These are phyloP conservation scores for Trichonephila inaurata DNA, from an alignment of 1,140 invertebrate species.

Conservation along the genomic window DNA sequence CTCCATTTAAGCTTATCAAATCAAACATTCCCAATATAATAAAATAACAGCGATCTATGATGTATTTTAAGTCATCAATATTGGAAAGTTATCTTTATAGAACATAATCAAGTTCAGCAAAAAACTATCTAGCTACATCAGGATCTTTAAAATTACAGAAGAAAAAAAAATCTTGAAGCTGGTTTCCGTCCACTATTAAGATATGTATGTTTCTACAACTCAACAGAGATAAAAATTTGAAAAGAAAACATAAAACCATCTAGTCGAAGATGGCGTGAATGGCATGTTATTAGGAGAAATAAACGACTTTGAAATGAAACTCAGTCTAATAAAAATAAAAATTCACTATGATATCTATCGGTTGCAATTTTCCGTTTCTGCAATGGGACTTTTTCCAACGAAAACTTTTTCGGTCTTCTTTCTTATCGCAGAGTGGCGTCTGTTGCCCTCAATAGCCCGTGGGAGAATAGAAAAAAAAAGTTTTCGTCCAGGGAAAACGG, in stretches of 20 bases:
- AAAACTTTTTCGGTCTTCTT: constrained; percentile 31
- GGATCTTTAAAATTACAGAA: no score
- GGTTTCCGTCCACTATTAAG: background rate
- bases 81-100: no score
- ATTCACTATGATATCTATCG: constrained; percentile 25
- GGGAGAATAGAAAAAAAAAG: constrained; percentile 32
- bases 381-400: constrained; percentile 16
- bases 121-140: no score
- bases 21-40: no score
- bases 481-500: background rate
- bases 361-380: constrained; percentile 22
- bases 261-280: constrained; percentile 14
- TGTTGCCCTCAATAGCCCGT: constrained; percentile 55
- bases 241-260: background rate
- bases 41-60: no score
- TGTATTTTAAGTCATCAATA: no score
- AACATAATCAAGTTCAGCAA: no score
- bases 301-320: constrained; percentile 35
- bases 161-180: no score
- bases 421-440: constrained; percentile 46
- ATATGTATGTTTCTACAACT: background rate
- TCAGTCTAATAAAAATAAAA: constrained; percentile 2
- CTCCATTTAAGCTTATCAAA: no score
- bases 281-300: constrained; percentile 52
- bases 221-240: constrained; percentile 12